A percentile compares a stretch with the other conserved stretches of the same genome.
Evolutionary conservation across 2,113 vertebrate species (phyloP).

Genomic region (Trachemys scripta): DNA sequence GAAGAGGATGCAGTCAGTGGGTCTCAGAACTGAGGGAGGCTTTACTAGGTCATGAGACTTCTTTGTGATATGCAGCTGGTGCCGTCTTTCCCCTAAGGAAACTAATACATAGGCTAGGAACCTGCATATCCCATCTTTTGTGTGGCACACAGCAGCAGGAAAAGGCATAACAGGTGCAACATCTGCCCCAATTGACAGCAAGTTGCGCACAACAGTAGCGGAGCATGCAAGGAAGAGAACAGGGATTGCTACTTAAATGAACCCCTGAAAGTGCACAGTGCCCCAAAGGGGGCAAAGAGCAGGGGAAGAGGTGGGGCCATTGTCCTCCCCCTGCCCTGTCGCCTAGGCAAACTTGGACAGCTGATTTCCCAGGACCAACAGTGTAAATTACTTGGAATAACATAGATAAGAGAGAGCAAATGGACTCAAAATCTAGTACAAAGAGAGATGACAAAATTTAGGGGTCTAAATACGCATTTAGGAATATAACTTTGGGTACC

Average conservation of each 20-base stretch:
- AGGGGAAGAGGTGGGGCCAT: background rate
- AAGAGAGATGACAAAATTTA: background rate
- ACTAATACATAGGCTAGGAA: background rate
- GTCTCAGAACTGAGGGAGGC: background rate
- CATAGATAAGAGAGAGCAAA: background rate
- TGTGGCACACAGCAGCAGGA: slow-evolving; percentile 1
- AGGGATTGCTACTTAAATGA: background rate
- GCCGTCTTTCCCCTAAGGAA: slow-evolving; percentile 35
- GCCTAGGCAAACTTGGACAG: background rate
- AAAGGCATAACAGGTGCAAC: background rate
- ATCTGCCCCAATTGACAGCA: slow-evolving; percentile 13
- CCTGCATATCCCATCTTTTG: slow-evolving; percentile 29
- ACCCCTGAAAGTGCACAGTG: background rate
- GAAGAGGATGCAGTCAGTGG: background rate
- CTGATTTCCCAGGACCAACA: background rate
- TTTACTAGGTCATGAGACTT: slow-evolving; percentile 35
- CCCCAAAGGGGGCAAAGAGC: background rate
- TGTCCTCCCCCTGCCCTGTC: too few species aligned
- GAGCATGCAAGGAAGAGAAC: background rate
- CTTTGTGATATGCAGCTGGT: slow-evolving; percentile 42
- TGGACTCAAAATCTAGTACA: background rate
- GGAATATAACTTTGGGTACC: background rate
- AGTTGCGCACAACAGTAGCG: background rate
- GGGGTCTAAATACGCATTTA: background rate
- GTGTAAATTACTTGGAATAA: background rate